Evolutionary conservation across 2,113 vertebrate genomes (phyloP), one percentile per base, ranked within the genome.

Genomic region (Chloropsis hardwickii): DNA sequence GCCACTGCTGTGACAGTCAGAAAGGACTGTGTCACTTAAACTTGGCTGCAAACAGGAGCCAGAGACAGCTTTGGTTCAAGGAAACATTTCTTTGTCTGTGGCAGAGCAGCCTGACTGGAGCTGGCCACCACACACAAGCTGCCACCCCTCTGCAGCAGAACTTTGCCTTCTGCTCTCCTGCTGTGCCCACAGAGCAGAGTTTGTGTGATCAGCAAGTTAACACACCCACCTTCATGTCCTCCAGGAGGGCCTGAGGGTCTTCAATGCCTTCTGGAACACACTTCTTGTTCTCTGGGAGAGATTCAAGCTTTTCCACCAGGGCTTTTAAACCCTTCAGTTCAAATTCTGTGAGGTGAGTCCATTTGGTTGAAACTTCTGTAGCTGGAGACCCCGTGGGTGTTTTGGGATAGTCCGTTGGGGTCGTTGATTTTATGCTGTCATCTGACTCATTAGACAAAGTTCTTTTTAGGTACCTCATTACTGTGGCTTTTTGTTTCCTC

Each of bases 321-420:
- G 98, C 99, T 96, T 98, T 98, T 73, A 99, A 98, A 73, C 99
- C 99, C 58, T 98, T 98, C 95, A 99, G 97, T 88, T 99, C 99
- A 97, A 99, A 99, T 97, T 99, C 98, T 0, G 99, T 99, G 93
- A 99, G 96, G 94, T 99, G 99, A 70, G 98, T 99, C 99, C 99
- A 99, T 90, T 98, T 98, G 90, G 97, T 96, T 10, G 95, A 96
- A 28, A 97, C 95, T 94, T 99, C 99, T 1, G 98, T 98, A 47
- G 97, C 90, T 0, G 99, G 98, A 22, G 99, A 99, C 96, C 98
- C 98, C 0, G 98, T 98, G 28, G 99, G 99, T 7, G 98, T 99
- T 97, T 98, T 99, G 73, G 98, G 98, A 91, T 97, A 98, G 90
- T 99, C 99, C 42, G 90, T 57, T 4, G 98, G 97, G 20, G 97